Evolutionary conservation across 2,797 vertebrate species (phyloP).

Genomic region (Carcharodon carcharias): DNA sequence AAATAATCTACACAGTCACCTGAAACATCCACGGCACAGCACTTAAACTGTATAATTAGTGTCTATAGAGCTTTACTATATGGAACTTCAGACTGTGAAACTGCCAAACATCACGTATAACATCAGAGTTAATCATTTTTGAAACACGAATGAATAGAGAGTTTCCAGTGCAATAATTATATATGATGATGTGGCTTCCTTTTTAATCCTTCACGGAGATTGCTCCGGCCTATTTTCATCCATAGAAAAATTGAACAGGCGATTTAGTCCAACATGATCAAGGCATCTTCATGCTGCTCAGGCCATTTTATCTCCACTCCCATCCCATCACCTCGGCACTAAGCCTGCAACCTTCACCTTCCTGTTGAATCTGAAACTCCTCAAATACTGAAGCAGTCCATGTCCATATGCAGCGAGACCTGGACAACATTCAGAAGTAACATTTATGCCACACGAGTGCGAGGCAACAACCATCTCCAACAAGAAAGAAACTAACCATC

Average conservation of each 20-base stretch:
- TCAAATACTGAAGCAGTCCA: no score
- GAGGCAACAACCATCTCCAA: no score
- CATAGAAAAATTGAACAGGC: not conserved
- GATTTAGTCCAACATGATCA: not conserved
- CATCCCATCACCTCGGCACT: no score
- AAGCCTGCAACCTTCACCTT: not conserved
- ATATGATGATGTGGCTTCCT: not conserved
- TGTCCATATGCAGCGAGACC: no score
- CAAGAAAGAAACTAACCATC: no score
- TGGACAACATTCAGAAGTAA: no score
- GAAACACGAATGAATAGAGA: not conserved
- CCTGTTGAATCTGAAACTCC: not conserved
- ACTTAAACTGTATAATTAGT: not conserved
- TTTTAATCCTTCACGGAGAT: not conserved
- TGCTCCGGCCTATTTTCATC: not conserved
- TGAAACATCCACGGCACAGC: not conserved
- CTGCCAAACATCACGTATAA: not conserved
- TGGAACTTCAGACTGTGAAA: not conserved
- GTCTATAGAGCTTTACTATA: not conserved
- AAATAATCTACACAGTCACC: constrained; percentile 17
- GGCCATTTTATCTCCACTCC: not conserved
- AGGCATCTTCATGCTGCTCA: not conserved
- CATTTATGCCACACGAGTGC: no score
- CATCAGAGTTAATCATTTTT: not conserved
- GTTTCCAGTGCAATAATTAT: not conserved